Evolutionary conservation across 2,113 vertebrate species (phyloP).

Genomic region (Xiphophorus hellerii): DNA sequence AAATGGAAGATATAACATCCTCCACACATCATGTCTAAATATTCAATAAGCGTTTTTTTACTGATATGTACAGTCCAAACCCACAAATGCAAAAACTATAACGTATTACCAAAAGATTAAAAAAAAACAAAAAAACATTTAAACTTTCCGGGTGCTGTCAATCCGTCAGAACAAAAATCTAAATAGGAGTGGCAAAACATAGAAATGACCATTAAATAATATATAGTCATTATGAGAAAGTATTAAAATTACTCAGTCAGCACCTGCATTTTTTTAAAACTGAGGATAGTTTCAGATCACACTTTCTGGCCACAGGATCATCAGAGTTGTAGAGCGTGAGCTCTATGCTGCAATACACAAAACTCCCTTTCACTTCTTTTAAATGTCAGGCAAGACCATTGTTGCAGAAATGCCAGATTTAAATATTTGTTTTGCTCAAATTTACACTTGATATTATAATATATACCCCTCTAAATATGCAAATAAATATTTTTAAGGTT

Average conservation of each 20-base stretch:
- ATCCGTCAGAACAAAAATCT: conserved; percentile 1
- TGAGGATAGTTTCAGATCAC: conserved; percentile 1
- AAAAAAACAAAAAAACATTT: conserved; percentile 41
- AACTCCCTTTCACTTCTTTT: conserved; percentile 26
- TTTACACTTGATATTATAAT: neutral
- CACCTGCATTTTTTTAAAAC: neutral
- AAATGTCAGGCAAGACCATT: neutral
- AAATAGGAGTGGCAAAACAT: neutral
- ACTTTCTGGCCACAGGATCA: conserved; percentile 4
- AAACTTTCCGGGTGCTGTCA: conserved; percentile 29
- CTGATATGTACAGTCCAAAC: conserved; percentile 2
- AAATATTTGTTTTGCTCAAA: neutral
- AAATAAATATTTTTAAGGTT: neutral
- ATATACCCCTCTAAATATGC: neutral
- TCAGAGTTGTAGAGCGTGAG: neutral
- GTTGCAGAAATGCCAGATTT: conserved; percentile 9
- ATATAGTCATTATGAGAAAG: neutral
- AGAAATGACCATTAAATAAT: neutral
- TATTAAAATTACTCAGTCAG: neutral
- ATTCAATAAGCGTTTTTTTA: neutral
- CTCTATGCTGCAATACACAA: neutral
- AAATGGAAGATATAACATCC: rapidly evolving
- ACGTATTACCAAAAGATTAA: conserved; percentile 39
- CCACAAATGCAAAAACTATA: conserved; percentile 9
- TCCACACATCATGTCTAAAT: neutral